phyloP scores from a whole-genome alignment of 2,113 vertebrate species.

The Noctilio leporinus region DNA sequence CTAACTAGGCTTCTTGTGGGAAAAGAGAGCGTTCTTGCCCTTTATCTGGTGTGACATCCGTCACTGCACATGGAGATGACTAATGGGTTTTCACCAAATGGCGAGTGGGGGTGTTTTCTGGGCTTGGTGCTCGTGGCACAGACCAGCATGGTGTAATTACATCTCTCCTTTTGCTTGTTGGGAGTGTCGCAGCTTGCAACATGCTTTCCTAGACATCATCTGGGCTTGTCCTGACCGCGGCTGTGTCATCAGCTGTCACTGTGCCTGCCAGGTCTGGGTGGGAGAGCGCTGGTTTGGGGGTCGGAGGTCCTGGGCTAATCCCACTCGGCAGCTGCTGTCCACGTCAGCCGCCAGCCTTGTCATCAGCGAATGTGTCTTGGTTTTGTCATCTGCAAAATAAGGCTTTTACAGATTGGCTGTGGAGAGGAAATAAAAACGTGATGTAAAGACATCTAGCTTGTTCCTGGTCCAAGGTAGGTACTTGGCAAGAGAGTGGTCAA shows the following conservation, averaged over 20 bases:
- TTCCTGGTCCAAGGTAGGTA: neutral
- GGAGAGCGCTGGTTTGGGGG: no score
- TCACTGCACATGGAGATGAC: neutral
- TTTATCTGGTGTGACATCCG: accelerated
- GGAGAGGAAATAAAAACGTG: neutral
- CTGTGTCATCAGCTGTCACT: neutral
- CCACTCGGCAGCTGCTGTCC: neutral
- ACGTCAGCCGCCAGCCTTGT: neutral
- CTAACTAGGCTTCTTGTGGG: neutral
- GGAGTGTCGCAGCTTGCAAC: neutral
- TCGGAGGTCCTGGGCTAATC: neutral
- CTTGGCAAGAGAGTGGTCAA: neutral
- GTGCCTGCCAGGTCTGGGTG: neutral
- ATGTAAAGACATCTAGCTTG: no score
- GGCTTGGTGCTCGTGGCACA: neutral
- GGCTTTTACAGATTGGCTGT: neutral
- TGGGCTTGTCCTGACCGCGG: neutral
- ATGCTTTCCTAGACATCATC: neutral
- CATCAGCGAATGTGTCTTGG: neutral
- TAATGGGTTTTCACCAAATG: neutral
- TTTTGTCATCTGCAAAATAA: neutral
- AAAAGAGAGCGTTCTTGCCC: neutral
- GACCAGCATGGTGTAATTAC: neutral
- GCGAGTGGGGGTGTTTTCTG: neutral
- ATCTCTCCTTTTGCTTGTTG: neutral